These are phyloP conservation scores for Oceanites oceanicus DNA, from an alignment of 2,113 vertebrate species.

Conservation along the genomic window DNA sequence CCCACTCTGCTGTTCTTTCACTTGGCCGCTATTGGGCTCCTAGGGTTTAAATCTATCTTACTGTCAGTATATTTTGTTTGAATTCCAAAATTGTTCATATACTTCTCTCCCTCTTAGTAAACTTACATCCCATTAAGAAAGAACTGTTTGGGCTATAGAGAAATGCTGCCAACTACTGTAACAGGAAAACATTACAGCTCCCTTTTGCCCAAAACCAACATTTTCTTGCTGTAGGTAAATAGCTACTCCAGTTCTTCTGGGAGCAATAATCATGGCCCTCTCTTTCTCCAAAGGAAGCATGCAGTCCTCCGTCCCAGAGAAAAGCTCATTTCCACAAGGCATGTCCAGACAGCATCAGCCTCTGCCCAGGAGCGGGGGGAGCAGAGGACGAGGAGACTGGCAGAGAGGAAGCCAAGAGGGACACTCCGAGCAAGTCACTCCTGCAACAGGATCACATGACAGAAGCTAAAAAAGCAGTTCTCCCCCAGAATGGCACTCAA, in stretches of 20 bases:
- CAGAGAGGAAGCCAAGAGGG: background rate
- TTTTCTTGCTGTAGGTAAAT: background rate
- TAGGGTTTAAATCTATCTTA: background rate
- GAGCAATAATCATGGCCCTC: background rate
- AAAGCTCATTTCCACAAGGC: background rate
- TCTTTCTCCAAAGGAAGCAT: background rate
- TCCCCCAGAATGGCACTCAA: background rate
- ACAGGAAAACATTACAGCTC: slow-evolving; percentile 62
- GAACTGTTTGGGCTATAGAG: slow-evolving; percentile 49
- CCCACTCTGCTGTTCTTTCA: background rate
- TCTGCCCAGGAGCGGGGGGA: background rate
- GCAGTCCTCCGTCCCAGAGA: background rate
- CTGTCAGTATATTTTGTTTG: background rate
- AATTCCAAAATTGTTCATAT: background rate
- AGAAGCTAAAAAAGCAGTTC: background rate
- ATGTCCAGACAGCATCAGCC: background rate
- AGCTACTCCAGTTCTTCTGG: background rate
- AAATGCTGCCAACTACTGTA: slow-evolving; percentile 72
- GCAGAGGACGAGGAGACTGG: background rate
- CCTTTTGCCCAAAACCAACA: slow-evolving; percentile 32
- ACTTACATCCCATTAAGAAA: background rate
- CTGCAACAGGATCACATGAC: background rate
- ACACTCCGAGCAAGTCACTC: background rate
- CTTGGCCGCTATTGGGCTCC: background rate
- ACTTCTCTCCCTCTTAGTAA: background rate